Percentiles rank a stretch among this genome's conserved stretches.
These are phyloP conservation scores for Coenonympha arcania DNA, from an alignment of 2,888 invertebrate genomes.

Conservation along the genomic window DNA sequence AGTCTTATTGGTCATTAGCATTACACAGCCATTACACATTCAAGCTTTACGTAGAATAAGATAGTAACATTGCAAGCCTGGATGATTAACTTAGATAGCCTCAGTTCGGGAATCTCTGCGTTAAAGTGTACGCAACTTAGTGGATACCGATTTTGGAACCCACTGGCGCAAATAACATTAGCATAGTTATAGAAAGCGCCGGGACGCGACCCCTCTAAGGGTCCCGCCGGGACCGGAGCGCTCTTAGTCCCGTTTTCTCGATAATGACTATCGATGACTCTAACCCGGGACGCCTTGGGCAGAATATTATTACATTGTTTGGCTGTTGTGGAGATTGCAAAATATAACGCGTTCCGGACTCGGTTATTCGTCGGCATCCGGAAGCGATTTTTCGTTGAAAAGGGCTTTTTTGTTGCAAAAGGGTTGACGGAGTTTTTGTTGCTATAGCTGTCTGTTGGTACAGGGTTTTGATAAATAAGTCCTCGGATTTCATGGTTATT, in stretches of 20 bases:
- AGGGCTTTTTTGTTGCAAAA: background rate
- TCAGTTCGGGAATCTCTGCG: background rate
- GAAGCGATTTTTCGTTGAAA: slow-evolving; percentile 7
- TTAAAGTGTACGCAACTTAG: slow-evolving; percentile 41
- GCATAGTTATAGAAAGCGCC: slow-evolving; percentile 72
- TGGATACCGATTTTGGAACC: slow-evolving; percentile 62
- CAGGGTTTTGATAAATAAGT: too few species aligned
- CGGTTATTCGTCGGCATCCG: slow-evolving; percentile 53
- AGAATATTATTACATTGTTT: slow-evolving; percentile 71
- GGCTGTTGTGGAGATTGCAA: slow-evolving; percentile 62
- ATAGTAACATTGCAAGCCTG: too few species aligned
- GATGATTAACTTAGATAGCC: too few species aligned
- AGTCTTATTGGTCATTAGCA: too few species aligned
- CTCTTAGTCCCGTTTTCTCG: slow-evolving; percentile 72
- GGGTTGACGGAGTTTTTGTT: background rate
- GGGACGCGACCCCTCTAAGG: slow-evolving; percentile 71
- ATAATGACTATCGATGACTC: slow-evolving; percentile 74
- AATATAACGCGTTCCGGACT: slow-evolving; percentile 57
- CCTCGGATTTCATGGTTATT: too few species aligned
- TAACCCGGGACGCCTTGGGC: slow-evolving; percentile 59
- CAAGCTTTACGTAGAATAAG: too few species aligned
- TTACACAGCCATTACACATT: too few species aligned
- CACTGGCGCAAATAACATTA: slow-evolving; percentile 73
- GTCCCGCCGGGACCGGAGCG: slow-evolving; percentile 64
- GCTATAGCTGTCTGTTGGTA: background rate